phyloP scores from a whole-genome alignment of 53 echinoderm and acorn worm species.

The Patiria pectinifera region DNA sequence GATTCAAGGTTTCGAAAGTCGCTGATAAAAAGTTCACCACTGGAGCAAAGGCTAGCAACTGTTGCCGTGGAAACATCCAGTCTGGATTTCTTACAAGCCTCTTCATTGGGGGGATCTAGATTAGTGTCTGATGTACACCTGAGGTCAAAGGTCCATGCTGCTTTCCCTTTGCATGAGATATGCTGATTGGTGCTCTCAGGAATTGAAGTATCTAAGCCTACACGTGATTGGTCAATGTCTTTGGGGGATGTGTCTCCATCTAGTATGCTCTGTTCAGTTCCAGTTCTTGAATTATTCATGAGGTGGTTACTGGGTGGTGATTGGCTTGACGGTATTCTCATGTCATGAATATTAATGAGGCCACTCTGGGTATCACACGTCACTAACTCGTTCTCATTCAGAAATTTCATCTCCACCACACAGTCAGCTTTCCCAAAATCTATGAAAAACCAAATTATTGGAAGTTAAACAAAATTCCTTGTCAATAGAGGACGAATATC shows the following conservation, averaged over 20 bases:
- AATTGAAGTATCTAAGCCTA: slow-evolving; percentile 9
- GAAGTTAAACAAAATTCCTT: background rate
- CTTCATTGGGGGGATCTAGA: slow-evolving; percentile 4
- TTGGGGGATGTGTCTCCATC: background rate
- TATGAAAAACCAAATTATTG: background rate
- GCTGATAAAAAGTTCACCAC: slow-evolving; percentile 26
- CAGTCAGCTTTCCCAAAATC: slow-evolving; percentile 26
- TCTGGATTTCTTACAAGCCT: slow-evolving; percentile 34
- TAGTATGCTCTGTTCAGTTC: background rate
- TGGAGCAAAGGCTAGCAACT: slow-evolving; percentile 19
- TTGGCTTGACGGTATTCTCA: slow-evolving; percentile 44
- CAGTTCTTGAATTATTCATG: slow-evolving; percentile 9
- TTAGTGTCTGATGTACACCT: background rate
- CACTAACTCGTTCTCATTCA: slow-evolving; percentile 42
- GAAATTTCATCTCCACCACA: slow-evolving; percentile 32
- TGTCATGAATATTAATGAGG: slow-evolving; percentile 55
- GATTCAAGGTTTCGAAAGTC: slow-evolving; percentile 45
- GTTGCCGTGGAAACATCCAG: slow-evolving; percentile 23
- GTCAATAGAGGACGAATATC: no score
- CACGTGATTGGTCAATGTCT: slow-evolving; percentile 18
- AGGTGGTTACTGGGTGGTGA: background rate
- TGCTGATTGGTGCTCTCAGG: slow-evolving; percentile 20
- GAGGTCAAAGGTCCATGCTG: slow-evolving; percentile 54
- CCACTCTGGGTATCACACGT: slow-evolving; percentile 20
- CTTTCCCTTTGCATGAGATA: background rate